Conservation (phyloP, 2,888 invertebrate species). For the Drosophila fungiperda region DNA sequence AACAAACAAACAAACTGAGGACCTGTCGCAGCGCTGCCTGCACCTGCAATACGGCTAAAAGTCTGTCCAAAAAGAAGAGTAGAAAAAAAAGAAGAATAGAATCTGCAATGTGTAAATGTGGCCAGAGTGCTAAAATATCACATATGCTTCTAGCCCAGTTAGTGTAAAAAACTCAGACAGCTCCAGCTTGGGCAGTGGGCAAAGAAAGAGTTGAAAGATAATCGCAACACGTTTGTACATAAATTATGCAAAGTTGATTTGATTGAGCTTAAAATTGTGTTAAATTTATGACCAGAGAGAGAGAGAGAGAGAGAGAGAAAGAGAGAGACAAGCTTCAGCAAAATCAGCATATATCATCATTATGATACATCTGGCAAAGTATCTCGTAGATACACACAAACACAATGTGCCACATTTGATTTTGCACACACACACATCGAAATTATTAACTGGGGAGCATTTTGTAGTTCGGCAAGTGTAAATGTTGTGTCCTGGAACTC, state of each 20-base stretch:
- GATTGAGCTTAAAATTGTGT: slow-evolving; percentile 50
- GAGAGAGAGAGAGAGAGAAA: slow-evolving; percentile 1
- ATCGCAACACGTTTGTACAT: slow-evolving; percentile 52
- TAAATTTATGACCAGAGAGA: slow-evolving; percentile 48
- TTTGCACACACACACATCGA: slow-evolving; percentile 64
- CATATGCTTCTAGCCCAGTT: slow-evolving; percentile 62
- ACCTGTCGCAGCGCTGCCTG: slow-evolving; percentile 60
- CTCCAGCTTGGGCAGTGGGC: slow-evolving; percentile 2
- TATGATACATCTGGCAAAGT: slow-evolving; percentile 34
- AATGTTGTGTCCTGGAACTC: slow-evolving; percentile 62
- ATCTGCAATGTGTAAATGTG: slow-evolving; percentile 67
- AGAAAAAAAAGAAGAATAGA: slow-evolving; percentile 24
- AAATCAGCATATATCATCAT: slow-evolving; percentile 26
- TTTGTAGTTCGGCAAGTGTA: slow-evolving; percentile 75
- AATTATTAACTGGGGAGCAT: slow-evolving; percentile 83
- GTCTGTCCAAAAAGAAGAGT: slow-evolving; percentile 49
- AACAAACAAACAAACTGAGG: slow-evolving; percentile 42
- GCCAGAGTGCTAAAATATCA: slow-evolving; percentile 65
- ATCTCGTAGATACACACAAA: slow-evolving; percentile 42
- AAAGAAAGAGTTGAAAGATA: slow-evolving; percentile 1
- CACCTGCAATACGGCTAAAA: slow-evolving; percentile 82
- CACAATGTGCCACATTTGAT: slow-evolving; percentile 69
- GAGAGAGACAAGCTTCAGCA: background rate
- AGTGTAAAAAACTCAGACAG: slow-evolving; percentile 10
- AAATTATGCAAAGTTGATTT: slow-evolving; percentile 57